phyloP scores from a whole-genome alignment of 2,888 invertebrate species.

The Hydrotaea diabolus region DNA sequence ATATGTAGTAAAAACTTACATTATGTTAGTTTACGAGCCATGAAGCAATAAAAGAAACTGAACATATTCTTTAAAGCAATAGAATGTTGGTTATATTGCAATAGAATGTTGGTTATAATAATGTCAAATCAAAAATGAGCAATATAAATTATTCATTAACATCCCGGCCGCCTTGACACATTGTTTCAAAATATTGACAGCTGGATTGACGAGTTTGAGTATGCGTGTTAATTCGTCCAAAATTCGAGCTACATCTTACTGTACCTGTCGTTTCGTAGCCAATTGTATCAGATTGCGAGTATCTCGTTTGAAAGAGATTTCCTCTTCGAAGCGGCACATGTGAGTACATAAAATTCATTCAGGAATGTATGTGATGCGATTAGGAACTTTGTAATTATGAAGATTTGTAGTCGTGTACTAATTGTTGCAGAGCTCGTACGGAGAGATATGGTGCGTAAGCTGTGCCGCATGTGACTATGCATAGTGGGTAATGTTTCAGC shows the following conservation, averaged over 20 bases:
- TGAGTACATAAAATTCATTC: slow-evolving; percentile 61
- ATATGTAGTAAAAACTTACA: too few relatives aligned
- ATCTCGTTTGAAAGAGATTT: neutral
- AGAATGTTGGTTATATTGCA: too few relatives aligned
- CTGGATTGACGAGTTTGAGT: slow-evolving; percentile 35
- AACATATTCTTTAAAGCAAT: too few relatives aligned
- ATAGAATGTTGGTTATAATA: too few relatives aligned
- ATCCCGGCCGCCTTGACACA: slow-evolving; percentile 50
- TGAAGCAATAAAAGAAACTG: too few relatives aligned
- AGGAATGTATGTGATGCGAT: slow-evolving; percentile 48
- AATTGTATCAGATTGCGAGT: too few relatives aligned
- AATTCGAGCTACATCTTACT: too few relatives aligned
- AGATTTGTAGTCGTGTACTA: slow-evolving; percentile 44
- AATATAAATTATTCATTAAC: slow-evolving; percentile 18
- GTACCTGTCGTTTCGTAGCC: too few relatives aligned
- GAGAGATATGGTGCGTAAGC: neutral
- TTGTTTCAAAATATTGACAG: slow-evolving; percentile 43
- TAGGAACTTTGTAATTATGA: too few relatives aligned
- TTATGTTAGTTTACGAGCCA: too few relatives aligned
- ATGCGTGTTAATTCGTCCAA: slow-evolving; percentile 26
- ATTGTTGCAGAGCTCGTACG: slow-evolving; percentile 60
- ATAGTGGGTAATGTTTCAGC: slow-evolving; percentile 45
- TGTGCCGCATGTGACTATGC: too few relatives aligned
- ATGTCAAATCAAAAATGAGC: too few relatives aligned
- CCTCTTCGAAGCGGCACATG: slow-evolving; percentile 49